A percentile compares a stretch with the other conserved stretches of the same genome.
These are phyloP conservation scores for Agrenia bidenticulata DNA, from an alignment of 2,888 invertebrate species.

Conservation along the genomic window DNA sequence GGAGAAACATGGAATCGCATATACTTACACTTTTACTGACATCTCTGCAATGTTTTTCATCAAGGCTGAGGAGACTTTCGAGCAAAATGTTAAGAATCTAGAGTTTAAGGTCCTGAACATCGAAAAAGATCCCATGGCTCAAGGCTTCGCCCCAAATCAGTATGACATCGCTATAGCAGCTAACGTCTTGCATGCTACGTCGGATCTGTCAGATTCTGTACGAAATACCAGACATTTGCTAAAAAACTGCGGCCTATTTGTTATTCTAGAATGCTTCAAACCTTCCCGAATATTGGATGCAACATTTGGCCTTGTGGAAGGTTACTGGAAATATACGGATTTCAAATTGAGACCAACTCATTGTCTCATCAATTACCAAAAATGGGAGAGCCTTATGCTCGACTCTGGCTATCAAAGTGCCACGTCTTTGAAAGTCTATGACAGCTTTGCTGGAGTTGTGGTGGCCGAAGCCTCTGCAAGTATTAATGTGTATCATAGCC, in stretches of 20 bases:
- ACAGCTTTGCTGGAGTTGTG: too few species aligned
- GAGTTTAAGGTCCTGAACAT: constrained; percentile 24
- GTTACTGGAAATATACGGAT: constrained; percentile 34
- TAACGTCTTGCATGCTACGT: constrained; percentile 17
- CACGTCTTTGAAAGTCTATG: too few species aligned
- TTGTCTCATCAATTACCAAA: background rate
- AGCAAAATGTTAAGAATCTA: background rate
- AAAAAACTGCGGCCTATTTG: constrained; percentile 15
- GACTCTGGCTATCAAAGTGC: too few species aligned
- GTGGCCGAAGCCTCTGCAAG: too few species aligned
- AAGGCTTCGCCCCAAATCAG: constrained; percentile 35
- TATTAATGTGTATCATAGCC: too few species aligned
- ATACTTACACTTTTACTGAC: constrained; percentile 16
- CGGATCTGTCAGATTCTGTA: constrained; percentile 15
- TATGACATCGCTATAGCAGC: constrained; percentile 19
- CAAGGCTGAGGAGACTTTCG: constrained; percentile 1
- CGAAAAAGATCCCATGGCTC: constrained; percentile 36
- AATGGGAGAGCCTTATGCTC: background rate
- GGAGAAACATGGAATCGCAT: background rate
- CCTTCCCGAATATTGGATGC: constrained; percentile 20
- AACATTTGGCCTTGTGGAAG: constrained; percentile 26
- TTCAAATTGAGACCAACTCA: constrained; percentile 17
- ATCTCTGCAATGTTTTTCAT: constrained; percentile 8
- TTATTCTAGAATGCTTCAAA: constrained; percentile 24
- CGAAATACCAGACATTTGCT: constrained; percentile 20